Base-by-base conservation (phyloP, 2,113 vertebrate genomes). In the Holacanthus passer region DNA sequence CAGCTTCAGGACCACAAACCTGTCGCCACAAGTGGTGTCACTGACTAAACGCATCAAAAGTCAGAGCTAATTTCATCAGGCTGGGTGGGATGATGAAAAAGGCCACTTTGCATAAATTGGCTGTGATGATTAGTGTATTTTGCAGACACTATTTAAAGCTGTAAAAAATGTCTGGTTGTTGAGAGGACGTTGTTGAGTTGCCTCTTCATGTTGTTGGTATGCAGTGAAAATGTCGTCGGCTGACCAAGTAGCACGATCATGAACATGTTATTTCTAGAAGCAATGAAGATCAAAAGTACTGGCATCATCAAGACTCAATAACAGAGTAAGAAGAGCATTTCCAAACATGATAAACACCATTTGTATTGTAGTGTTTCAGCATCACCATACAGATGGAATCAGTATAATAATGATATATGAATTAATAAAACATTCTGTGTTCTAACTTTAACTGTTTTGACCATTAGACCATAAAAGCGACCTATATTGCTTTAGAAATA, bases 1-100 rank as follows among this genome's bases (percentile, higher is more conserved):
- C 55, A 73, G 75, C 74, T 70, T 37, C 8, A 29, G 68, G 73
- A 62, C 71, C 68, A 65, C 74, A 86, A 79, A 83, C 84, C 59
- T 85, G 81, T 85, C 47, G 37, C 56, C 48, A 78, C 81, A 85
- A 60, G 82, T 65, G 64, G 63, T 64, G 62, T 79, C 76, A 66
- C 58, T 64, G 50, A 83, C 52, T 73, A 45, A 88, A 64, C 35
- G 52, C 60, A 67, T 82, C 11, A 68, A 74, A 71, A 59, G 45
- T 79, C 69, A 48, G 12, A 47, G 17, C 37, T 79, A 7, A 80
- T 82, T 63, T 74, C 52, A 84, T 73, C 81, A 56, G 66, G 31
- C 32, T 47, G 45, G 62, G 32, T 65, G 58, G 39, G 17, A 50
- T 58, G 47, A 77, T 50, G 31, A 85, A 63, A 79, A 9, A 48